Conservation (phyloP, 37 sponge, comb jelly and placozoan genomes). For the Cliona cf. orientalis region DNA sequence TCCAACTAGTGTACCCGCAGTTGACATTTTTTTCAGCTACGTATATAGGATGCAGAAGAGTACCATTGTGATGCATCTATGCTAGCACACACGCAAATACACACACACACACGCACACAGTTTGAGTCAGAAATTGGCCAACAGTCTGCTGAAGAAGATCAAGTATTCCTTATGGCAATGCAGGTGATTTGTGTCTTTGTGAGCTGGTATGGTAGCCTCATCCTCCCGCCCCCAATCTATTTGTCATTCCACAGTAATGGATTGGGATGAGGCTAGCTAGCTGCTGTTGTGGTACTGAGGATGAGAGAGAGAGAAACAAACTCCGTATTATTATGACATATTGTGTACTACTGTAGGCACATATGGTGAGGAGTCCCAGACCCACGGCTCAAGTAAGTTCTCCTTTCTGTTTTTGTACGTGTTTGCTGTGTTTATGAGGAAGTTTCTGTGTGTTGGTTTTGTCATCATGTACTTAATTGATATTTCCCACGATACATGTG, state of each 20-base stretch:
- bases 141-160: conserved; percentile 79
- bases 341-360: conserved; percentile 25
- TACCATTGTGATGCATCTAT: not conserved
- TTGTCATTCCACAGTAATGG: too few species aligned
- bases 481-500: too few species aligned
- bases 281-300: too few species aligned
- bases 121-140: conserved; percentile 43
- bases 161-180: conserved; percentile 76
- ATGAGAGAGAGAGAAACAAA: not conserved
- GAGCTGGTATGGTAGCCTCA: too few species aligned
- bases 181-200: conserved; percentile 30
- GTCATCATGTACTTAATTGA: too few species aligned
- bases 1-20: too few species aligned
- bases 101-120: not conserved
- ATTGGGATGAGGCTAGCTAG: too few species aligned
- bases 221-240: too few species aligned
- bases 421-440: not conserved
- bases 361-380: conserved; percentile 43
- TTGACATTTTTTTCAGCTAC: too few species aligned
- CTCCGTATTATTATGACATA: not conserved
- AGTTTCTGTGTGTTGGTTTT: too few species aligned
- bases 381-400: conserved; percentile 20
- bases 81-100: conserved; percentile 1
- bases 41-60: too few species aligned
- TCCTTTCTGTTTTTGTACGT: not conserved